Base-by-base conservation (phyloP, 2,113 vertebrate genomes). In the Nothoprocta perdicaria region DNA sequence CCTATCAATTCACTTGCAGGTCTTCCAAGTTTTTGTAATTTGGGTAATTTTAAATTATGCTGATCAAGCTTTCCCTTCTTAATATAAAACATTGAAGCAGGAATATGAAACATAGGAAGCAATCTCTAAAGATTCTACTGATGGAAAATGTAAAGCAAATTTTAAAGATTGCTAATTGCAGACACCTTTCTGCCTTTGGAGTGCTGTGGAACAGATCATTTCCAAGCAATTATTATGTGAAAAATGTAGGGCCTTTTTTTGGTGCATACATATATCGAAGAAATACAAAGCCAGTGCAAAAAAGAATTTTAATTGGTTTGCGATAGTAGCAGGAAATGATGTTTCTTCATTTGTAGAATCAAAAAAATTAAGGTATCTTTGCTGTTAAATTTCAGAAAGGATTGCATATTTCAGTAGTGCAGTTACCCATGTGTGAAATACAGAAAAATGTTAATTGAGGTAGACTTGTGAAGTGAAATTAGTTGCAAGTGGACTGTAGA, bases 241-340 rank as follows among this genome's bases (percentile, higher is more conserved):
- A 90, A 91, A 94, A 81, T 48, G 26, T 73, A 74, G 31, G 52
- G 65, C 21, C 38, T 92, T 90, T 88, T 58, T 58, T 48, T 85
- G 75, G 58, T 88, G 95, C 68, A 84, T 88, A 67, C 80, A 88
- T 86, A 52, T 41, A 76, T 93, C 10, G 35, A 67, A 91, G 73
- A 91, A 82, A 89, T 81, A 79, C 60, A 76, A 77, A 95, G 68
- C 76, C 50, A 40, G 45, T 60, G 55, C 55, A 48, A 69, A 94
- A 93, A 80, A 90, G 67, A 86, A 84, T 92, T 95, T 96, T 95
- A 96, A 96, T 95, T 95, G 91, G 84, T 92, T 96, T 93, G 80
- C 81, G 86, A 94, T 89, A 94, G 71, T 90, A 90, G 78, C 68
- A 90, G 77, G 74, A 94, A 94, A 90, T 92, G 0, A 91, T 94